A percentile compares a stretch with the other conserved stretches of the same genome.
phyloP scores from a whole-genome alignment of 2,797 vertebrate species.

The Microchirus variegatus region DNA sequence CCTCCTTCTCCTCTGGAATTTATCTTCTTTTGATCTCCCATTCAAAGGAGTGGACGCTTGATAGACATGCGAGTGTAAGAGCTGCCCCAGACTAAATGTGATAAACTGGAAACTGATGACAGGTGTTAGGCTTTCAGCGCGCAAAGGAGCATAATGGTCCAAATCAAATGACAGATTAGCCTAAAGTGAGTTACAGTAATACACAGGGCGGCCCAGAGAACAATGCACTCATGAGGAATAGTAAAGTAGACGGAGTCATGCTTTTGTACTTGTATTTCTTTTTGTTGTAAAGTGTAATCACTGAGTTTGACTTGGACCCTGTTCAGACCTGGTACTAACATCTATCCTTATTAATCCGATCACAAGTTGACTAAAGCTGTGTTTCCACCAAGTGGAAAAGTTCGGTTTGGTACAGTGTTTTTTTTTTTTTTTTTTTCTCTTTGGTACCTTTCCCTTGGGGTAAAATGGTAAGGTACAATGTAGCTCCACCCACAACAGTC shows the following conservation, averaged over 20 bases:
- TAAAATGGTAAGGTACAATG: no score
- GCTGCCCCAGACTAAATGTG: constrained; percentile 86
- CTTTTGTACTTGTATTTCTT: no score
- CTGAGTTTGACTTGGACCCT: no score
- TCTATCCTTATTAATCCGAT: no score
- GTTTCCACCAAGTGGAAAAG: no score
- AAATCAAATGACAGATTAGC: constrained; percentile 91
- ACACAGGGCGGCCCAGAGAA: background rate
- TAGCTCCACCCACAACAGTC: no score
- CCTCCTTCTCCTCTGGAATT: constrained; percentile 81
- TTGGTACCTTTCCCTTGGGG: no score
- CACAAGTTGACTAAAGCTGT: no score
- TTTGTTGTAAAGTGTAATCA: no score
- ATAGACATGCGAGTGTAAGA: constrained; percentile 89
- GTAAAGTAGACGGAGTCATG: constrained; percentile 12
- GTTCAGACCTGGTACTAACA: no score
- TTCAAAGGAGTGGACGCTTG: constrained; percentile 89
- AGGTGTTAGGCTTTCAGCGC: constrained; percentile 88
- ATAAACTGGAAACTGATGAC: constrained; percentile 90
- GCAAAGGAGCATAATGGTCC: constrained; percentile 86
- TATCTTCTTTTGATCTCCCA: constrained; percentile 93
- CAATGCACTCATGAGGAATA: background rate
- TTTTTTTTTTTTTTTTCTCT: no score
- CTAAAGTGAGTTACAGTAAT: constrained; percentile 86
- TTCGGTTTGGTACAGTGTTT: no score